Percentiles rank a stretch among this genome's conserved stretches.
These are phyloP conservation scores for Henicopernis longicauda DNA, from an alignment of 2,113 vertebrate genomes.

Conservation along the genomic window DNA sequence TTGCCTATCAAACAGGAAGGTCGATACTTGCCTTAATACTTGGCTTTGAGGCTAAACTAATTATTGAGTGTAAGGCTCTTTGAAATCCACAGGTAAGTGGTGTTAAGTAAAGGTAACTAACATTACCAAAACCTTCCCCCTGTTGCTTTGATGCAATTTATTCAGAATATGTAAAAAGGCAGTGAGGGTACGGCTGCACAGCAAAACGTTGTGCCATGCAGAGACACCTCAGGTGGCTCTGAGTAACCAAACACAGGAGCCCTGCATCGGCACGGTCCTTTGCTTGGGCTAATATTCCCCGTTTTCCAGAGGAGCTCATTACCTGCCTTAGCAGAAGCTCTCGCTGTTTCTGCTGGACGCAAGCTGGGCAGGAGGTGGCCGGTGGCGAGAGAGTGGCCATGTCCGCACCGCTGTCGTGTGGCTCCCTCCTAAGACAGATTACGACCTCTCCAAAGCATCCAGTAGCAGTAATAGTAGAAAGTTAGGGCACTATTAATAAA, in stretches of 20 bases:
- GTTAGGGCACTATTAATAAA: neutral
- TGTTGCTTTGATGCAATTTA: neutral
- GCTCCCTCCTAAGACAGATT: neutral
- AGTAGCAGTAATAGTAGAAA: neutral
- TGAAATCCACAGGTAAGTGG: neutral
- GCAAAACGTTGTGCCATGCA: fast-evolving
- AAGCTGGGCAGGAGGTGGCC: neutral
- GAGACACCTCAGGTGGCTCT: neutral
- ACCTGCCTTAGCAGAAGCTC: neutral
- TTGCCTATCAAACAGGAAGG: neutral
- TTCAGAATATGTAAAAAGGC: neutral
- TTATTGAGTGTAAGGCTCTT: neutral
- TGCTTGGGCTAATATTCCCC: neutral
- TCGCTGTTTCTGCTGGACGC: neutral
- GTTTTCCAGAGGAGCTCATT: neutral
- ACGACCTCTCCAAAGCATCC: neutral
- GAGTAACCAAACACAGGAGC: neutral
- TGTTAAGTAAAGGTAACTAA: neutral
- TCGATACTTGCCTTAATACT: neutral
- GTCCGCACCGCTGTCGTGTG: neutral
- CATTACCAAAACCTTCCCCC: neutral
- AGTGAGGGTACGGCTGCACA: neutral
- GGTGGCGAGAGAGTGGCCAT: neutral
- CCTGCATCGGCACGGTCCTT: neutral
- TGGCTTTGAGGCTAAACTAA: neutral